phyloP scores from a whole-genome alignment of 2,113 vertebrate species.

The Vidua macroura region DNA sequence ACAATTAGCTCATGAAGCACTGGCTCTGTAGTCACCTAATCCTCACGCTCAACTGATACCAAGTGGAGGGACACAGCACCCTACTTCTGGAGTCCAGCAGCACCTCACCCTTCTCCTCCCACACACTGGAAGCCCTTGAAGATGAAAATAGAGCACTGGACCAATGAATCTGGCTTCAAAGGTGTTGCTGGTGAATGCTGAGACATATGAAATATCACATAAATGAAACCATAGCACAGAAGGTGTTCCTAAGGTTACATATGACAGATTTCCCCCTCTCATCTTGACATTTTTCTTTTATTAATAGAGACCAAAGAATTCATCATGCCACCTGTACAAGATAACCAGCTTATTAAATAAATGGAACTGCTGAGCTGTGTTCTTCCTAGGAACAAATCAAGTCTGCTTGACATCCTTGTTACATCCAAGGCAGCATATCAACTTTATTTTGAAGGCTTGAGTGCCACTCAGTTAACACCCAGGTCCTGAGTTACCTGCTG shows the following conservation, averaged over 20 bases:
- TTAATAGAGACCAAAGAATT: background rate
- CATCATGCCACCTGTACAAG: background rate
- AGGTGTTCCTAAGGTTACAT: background rate
- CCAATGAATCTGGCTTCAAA: background rate
- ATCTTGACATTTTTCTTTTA: background rate
- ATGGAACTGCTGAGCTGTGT: background rate
- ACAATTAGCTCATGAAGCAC: constrained; percentile 2
- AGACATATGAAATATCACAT: background rate
- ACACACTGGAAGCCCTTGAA: background rate
- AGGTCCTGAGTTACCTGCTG: background rate
- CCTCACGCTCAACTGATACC: constrained; percentile 2
- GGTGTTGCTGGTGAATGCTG: background rate
- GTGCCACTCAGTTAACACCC: background rate
- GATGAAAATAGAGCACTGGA: background rate
- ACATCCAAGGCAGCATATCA: background rate
- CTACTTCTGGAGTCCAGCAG: background rate
- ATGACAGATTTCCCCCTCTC: background rate
- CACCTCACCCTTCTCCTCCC: constrained; percentile 39
- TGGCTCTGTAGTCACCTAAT: background rate
- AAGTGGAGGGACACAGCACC: background rate
- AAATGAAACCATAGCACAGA: background rate
- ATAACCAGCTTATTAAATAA: background rate
- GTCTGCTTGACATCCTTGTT: background rate
- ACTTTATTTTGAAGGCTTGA: background rate
- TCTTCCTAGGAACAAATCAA: background rate